Conservation (phyloP, 2,888 invertebrate genomes). For the Laothoe populi region DNA sequence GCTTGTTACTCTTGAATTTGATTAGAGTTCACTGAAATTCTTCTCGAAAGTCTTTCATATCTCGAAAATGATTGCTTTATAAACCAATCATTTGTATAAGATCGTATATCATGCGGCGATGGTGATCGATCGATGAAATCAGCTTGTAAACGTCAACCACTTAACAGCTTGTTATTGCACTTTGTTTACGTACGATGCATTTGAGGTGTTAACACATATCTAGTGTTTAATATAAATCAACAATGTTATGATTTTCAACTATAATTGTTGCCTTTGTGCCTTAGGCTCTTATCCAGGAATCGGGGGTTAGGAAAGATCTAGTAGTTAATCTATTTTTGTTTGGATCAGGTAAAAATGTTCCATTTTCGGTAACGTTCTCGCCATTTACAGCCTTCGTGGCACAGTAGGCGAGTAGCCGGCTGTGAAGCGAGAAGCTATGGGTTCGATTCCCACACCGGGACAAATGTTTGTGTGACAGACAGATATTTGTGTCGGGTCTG, state of each 20-base stretch:
- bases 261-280: background rate
- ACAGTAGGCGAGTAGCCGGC: too few relatives aligned
- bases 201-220: background rate
- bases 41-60: background rate
- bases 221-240: conserved; percentile 6
- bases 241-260: background rate
- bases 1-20: background rate
- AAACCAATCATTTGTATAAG: conserved; percentile 10
- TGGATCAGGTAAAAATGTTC: too few relatives aligned
- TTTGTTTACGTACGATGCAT: conserved; percentile 2
- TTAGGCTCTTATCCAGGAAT: too few relatives aligned
- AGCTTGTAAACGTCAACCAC: background rate
- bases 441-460: too few relatives aligned
- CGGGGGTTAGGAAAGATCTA: too few relatives aligned
- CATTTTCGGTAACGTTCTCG: too few relatives aligned
- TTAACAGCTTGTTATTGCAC: background rate
- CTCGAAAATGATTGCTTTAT: conserved; percentile 1
- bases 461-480: too few relatives aligned
- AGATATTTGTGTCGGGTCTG: too few relatives aligned
- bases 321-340: too few relatives aligned
- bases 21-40: background rate
- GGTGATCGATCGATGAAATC: conserved; percentile 7
- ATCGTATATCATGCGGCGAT: conserved; percentile 1
- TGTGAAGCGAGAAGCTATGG: too few relatives aligned
- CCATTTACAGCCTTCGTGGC: too few relatives aligned